Evolutionary conservation across 2,888 invertebrate species (phyloP).

Genomic region (Neocrepidodera transversa): DNA sequence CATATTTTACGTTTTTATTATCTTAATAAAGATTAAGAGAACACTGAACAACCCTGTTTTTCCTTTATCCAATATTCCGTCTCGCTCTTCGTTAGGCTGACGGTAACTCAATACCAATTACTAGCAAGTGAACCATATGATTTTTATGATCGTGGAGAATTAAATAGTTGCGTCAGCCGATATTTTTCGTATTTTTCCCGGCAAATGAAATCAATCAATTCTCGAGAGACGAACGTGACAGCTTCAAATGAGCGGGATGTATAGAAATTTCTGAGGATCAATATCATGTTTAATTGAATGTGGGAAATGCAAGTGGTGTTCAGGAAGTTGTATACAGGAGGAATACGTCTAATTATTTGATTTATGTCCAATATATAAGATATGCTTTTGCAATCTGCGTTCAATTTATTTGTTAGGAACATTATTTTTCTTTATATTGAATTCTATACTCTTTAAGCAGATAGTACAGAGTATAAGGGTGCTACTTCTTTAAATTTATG

Average conservation of each 20-base stretch:
- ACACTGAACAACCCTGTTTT: not conserved
- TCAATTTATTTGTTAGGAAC: no score
- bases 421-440: no score
- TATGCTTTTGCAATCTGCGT: no score
- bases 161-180: slow-evolving; percentile 34
- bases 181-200: slow-evolving; percentile 30
- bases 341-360: no score
- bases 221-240: slow-evolving; percentile 25
- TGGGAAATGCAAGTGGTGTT: slow-evolving; percentile 1
- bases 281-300: slow-evolving; percentile 24
- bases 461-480: no score
- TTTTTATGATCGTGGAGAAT: slow-evolving; percentile 38
- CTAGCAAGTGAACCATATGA: slow-evolving; percentile 37
- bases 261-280: slow-evolving; percentile 25
- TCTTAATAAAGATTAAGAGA: not conserved
- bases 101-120: slow-evolving; percentile 42
- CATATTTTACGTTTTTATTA: no score
- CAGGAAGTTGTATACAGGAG: not conserved
- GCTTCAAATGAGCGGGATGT: slow-evolving; percentile 13
- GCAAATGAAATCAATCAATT: slow-evolving; percentile 33
- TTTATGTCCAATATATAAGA: no score
- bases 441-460: no score
- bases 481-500: no score
- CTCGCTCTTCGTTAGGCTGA: slow-evolving; percentile 29
- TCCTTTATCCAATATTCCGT: not conserved